These are phyloP conservation scores for Aurelia sp. DNA, from an alignment of 30 jellyfish, hydroid and myxozoan species.

Conservation along the genomic window DNA sequence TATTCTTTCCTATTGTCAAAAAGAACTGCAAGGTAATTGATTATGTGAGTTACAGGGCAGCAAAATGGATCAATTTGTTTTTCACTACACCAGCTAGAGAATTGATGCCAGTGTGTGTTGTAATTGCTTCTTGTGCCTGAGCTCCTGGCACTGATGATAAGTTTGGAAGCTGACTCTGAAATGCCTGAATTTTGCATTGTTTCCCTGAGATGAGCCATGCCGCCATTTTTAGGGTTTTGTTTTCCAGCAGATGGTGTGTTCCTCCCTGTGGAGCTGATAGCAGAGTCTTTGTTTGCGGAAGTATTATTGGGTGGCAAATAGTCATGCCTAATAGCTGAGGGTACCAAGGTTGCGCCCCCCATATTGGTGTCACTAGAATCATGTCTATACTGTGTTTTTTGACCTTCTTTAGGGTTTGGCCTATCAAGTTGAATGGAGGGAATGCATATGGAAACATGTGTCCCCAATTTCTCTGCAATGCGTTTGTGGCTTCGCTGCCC, in stretches of 20 bases:
- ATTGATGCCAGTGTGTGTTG: constrained; percentile 65
- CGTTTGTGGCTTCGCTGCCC: constrained; percentile 25
- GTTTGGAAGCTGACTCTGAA: constrained; percentile 4
- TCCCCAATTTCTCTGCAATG: constrained; percentile 43
- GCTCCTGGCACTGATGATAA: constrained; percentile 58
- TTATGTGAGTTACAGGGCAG: constrained; percentile 20
- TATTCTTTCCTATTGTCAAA: constrained; percentile 34
- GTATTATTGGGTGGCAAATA: constrained; percentile 8
- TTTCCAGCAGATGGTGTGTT: constrained; percentile 39
- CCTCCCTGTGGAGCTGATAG: no score
- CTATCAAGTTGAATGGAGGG: constrained; percentile 51
- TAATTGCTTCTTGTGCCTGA: constrained; percentile 61
- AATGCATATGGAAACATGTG: constrained; percentile 52
- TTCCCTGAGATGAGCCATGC: constrained; percentile 67
- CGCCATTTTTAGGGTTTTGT: constrained; percentile 31
- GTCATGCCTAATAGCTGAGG: no score
- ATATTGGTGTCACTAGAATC: constrained; percentile 52
- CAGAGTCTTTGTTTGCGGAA: background rate
- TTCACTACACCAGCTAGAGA: constrained; percentile 57
- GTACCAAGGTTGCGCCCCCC: constrained; percentile 31
- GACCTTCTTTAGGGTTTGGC: constrained; percentile 18
- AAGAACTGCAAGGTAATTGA: constrained; percentile 27
- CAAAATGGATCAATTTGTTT: constrained; percentile 53
- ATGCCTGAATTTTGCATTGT: constrained; percentile 24
- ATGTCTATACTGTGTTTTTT: background rate